These are phyloP conservation scores for Euwallacea similis DNA, from an alignment of 1,140 invertebrate species.

Conservation along the genomic window DNA sequence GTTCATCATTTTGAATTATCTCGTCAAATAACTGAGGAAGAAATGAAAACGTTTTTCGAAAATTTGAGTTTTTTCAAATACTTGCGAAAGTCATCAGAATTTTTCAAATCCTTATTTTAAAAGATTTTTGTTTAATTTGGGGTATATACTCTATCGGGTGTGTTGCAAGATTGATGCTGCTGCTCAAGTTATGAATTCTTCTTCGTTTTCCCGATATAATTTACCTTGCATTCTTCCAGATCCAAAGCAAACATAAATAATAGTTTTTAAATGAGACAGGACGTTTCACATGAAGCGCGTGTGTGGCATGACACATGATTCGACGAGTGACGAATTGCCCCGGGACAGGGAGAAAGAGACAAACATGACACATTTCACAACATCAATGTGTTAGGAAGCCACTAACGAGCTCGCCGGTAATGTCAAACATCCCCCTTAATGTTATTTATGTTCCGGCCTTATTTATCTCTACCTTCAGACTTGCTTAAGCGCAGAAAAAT, in stretches of 20 bases:
- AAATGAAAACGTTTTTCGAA: no score
- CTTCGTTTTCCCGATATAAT: no score
- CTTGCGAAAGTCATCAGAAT: no score
- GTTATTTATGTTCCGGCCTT: background rate
- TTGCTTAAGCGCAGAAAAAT: background rate
- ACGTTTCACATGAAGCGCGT: constrained; percentile 47
- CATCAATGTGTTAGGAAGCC: constrained; percentile 52
- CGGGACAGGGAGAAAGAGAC: constrained; percentile 42
- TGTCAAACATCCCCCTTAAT: constrained; percentile 17
- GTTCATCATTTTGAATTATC: no score
- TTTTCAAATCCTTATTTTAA: no score
- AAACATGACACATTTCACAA: constrained; percentile 53
- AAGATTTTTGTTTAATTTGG: no score
- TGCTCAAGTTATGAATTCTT: no score
- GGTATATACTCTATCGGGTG: no score
- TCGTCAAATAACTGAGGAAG: no score
- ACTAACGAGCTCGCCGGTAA: constrained; percentile 47
- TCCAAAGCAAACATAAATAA: constrained; percentile 54
- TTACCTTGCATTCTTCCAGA: constrained; percentile 26
- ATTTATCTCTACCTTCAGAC: background rate
- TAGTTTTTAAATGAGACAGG: constrained; percentile 58
- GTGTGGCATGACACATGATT: constrained; percentile 53
- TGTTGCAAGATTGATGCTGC: no score
- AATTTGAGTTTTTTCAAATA: no score
- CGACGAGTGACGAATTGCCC: constrained; percentile 54